Percentiles rank a stretch among this genome's conserved stretches.
Evolutionary conservation across 1,140 invertebrate species (phyloP).

Genomic region (Cydia amplana): DNA sequence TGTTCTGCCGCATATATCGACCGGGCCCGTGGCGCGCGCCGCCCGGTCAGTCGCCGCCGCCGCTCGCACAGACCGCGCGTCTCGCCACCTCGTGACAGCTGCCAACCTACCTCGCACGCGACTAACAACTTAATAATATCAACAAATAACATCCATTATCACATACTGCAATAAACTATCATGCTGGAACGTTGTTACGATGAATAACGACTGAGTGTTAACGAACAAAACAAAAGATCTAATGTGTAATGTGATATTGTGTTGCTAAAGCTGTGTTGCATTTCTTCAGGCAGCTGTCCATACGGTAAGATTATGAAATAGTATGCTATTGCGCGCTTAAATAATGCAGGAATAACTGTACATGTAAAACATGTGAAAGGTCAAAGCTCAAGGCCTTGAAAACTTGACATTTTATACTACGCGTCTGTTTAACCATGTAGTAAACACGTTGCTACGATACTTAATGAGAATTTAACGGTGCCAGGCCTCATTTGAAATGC

Average conservation of each 20-base stretch:
- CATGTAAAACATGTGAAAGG: neutral
- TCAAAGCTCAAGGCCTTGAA: slow-evolving; percentile 23
- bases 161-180: slow-evolving; percentile 42
- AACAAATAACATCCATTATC: slow-evolving; percentile 10
- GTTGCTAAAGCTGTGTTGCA: slow-evolving; percentile 53
- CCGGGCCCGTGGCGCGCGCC: slow-evolving; percentile 64
- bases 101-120: slow-evolving; percentile 55
- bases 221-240: slow-evolving; percentile 47
- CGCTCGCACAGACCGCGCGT: slow-evolving; percentile 49
- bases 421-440: slow-evolving; percentile 50
- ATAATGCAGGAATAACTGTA: neutral
- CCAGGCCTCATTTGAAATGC: neutral
- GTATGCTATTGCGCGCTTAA: neutral
- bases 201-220: slow-evolving; percentile 38
- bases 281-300: slow-evolving; percentile 62
- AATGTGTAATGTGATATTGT: slow-evolving; percentile 64
- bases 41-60: slow-evolving; percentile 59
- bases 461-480: slow-evolving; percentile 8
- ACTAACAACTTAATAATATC: slow-evolving; percentile 32
- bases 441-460: slow-evolving; percentile 49
- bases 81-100: slow-evolving; percentile 37
- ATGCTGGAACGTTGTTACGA: neutral
- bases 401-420: slow-evolving; percentile 34
- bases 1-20: slow-evolving; percentile 77
- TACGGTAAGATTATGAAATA: slow-evolving; percentile 56